These are phyloP conservation scores for Yoshiicerus persimilis DNA, from an alignment of 1,140 invertebrate species.

Conservation along the genomic window DNA sequence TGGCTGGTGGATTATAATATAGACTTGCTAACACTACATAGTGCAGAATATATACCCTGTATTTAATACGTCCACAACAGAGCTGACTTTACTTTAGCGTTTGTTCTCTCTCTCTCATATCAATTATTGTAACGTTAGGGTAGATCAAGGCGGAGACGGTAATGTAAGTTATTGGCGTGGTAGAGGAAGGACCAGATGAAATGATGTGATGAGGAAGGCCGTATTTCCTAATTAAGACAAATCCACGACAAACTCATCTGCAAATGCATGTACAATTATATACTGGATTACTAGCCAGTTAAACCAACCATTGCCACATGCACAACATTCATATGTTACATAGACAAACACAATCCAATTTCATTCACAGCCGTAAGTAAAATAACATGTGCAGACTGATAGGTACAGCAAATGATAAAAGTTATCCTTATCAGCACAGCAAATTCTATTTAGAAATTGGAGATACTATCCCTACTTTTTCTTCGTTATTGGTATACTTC, in stretches of 20 bases:
- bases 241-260: conserved; percentile 6
- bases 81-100: not conserved
- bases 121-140: conserved; percentile 23
- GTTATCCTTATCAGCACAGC: not conserved
- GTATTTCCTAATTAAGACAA: conserved; percentile 33
- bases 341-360: not conserved
- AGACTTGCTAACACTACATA: not conserved
- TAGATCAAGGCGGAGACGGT: conserved; percentile 21
- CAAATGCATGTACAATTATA: not conserved
- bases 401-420: not conserved
- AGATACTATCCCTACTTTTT: not conserved
- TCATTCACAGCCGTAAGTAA: not conserved
- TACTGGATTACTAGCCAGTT: not conserved
- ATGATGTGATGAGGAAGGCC: conserved; percentile 2
- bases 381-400: not conserved
- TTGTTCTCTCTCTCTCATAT: not conserved
- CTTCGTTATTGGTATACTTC: too few species aligned
- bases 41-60: not conserved
- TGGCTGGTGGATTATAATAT: not conserved
- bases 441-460: not conserved
- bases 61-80: not conserved
- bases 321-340: not conserved
- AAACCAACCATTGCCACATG: not conserved
- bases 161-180: conserved; percentile 14
- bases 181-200: not conserved